phyloP scores from a whole-genome alignment of 2,888 invertebrate genomes.

The Drosophila antonietae region DNA sequence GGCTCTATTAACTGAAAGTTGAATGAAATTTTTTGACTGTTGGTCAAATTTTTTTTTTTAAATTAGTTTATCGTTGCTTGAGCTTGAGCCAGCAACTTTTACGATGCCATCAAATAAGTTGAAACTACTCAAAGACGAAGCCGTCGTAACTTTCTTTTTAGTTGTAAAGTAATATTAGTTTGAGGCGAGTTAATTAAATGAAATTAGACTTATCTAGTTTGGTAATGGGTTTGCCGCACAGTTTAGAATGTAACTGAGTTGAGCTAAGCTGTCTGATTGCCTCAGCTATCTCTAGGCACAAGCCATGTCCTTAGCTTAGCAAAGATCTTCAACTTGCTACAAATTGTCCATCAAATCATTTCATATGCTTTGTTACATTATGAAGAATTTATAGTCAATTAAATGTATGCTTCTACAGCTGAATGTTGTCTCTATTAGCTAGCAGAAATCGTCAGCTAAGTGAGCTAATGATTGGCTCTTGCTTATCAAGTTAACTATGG shows the following conservation, averaged over 20 bases:
- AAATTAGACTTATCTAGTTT: constrained; percentile 5
- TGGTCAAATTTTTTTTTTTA: constrained; percentile 25
- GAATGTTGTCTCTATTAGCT: background rate
- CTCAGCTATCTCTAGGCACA: too few species aligned
- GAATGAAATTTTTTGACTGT: constrained; percentile 17
- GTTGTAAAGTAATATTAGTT: constrained; percentile 1
- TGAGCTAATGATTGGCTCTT: background rate
- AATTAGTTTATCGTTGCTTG: constrained; percentile 11
- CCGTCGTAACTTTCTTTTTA: constrained; percentile 3
- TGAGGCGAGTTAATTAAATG: constrained; percentile 5
- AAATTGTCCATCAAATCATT: background rate
- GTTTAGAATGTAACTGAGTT: background rate
- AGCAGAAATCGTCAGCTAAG: background rate
- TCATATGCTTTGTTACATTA: background rate
- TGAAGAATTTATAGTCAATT: background rate
- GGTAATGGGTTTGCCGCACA: background rate
- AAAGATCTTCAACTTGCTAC: too few species aligned
- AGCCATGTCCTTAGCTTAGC: too few species aligned
- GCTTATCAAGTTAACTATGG: background rate
- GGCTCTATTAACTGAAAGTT: constrained; percentile 48
- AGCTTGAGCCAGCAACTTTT: constrained; percentile 7
- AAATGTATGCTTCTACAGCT: background rate
- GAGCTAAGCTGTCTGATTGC: background rate
- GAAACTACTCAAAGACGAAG: constrained; percentile 1
- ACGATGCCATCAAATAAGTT: constrained; percentile 30